These are phyloP conservation scores for Syngnathus scovelli DNA, from an alignment of 2,113 vertebrate species.

Conservation along the genomic window DNA sequence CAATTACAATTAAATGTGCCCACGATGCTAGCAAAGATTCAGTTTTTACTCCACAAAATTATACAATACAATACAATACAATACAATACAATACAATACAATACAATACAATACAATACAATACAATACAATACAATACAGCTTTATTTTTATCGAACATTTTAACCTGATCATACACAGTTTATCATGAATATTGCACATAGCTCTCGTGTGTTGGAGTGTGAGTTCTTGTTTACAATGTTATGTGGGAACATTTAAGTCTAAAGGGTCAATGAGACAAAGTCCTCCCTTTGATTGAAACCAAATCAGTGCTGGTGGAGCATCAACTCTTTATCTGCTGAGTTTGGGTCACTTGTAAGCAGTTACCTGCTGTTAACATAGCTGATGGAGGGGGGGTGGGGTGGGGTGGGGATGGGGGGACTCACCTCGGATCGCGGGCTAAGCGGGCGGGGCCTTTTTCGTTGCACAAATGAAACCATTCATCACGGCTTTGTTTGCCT, in stretches of 20 bases:
- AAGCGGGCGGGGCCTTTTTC: constrained; percentile 50
- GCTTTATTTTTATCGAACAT: too few species aligned
- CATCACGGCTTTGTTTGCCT: constrained; percentile 71
- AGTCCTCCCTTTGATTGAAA: constrained; percentile 18
- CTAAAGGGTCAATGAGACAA: not conserved
- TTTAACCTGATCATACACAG: constrained; percentile 41
- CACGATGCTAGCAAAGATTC: not conserved
- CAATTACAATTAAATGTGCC: not conserved
- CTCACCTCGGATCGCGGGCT: constrained; percentile 32
- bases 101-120: too few species aligned
- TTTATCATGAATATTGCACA: constrained; percentile 55
- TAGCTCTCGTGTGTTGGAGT: not conserved
- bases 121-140: too few species aligned
- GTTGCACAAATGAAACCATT: constrained; percentile 74
- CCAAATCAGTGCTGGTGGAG: constrained; percentile 20
- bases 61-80: too few species aligned
- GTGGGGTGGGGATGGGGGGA: too few species aligned
- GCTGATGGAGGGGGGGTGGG: constrained; percentile 59
- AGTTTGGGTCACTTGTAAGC: constrained; percentile 49
- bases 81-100: too few species aligned
- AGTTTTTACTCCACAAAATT: not conserved
- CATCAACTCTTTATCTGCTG: constrained; percentile 44
- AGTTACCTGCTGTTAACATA: constrained; percentile 62
- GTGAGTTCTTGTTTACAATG: constrained; percentile 9
- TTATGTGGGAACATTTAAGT: not conserved